These are phyloP conservation scores for Drosophila suboccidentalis DNA, from an alignment of 2,888 invertebrate genomes.

Conservation along the genomic window DNA sequence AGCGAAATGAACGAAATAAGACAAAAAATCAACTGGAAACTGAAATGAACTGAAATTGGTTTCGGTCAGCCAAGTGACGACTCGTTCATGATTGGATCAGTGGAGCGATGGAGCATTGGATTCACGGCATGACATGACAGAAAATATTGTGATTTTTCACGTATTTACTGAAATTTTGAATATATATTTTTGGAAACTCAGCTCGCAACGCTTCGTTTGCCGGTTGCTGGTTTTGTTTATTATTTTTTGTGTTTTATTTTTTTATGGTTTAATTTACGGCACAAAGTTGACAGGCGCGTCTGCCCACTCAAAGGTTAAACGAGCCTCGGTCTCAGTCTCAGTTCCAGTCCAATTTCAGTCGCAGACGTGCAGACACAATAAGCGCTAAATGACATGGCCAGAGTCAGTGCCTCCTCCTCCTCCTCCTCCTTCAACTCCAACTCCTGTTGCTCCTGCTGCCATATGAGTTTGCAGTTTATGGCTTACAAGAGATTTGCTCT, in stretches of 20 bases:
- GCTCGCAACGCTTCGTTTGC: not conserved
- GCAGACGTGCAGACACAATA: slow-evolving; percentile 77
- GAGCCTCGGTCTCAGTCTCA: slow-evolving; percentile 37
- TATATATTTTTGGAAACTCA: slow-evolving; percentile 53
- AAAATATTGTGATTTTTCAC: slow-evolving; percentile 73
- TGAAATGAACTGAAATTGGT: slow-evolving; percentile 55
- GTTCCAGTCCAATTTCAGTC: slow-evolving; percentile 19
- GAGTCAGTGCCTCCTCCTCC: slow-evolving; percentile 29
- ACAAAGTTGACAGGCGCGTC: slow-evolving; percentile 71
- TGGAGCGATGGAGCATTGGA: slow-evolving; percentile 42
- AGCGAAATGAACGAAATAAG: not conserved
- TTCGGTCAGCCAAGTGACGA: slow-evolving; percentile 49
- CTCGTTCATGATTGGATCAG: slow-evolving; percentile 53
- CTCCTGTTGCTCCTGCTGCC: slow-evolving; percentile 24
- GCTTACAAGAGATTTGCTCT: slow-evolving; percentile 68
- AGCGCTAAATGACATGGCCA: slow-evolving; percentile 75
- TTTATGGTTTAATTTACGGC: slow-evolving; percentile 77
- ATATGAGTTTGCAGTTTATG: slow-evolving; percentile 78
- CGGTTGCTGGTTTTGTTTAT: slow-evolving; percentile 39
- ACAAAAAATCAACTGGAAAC: slow-evolving; percentile 13
- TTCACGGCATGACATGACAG: slow-evolving; percentile 72
- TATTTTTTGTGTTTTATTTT: slow-evolving; percentile 34
- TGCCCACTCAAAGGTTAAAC: slow-evolving; percentile 70
- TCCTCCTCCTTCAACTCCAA: slow-evolving; percentile 12
- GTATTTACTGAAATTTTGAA: slow-evolving; percentile 55